Base-by-base conservation (phyloP, 2,888 invertebrate species). In the Tipula lateralis region DNA sequence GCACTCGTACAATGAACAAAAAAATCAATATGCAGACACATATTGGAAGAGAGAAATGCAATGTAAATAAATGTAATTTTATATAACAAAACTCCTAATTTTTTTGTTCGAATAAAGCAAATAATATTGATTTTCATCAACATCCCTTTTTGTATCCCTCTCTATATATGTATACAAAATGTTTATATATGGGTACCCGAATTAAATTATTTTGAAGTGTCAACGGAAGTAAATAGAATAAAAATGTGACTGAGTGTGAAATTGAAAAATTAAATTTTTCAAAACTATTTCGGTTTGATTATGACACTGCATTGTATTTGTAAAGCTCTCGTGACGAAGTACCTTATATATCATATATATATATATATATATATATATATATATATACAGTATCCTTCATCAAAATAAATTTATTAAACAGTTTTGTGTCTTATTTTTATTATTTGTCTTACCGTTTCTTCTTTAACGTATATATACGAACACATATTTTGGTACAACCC, bases 171-270 rank as follows among this genome's bases (percentile, higher is more conserved):
- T 66, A 66, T 16, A 16, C 5, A 3, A 16, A 44, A 44, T 24
- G 12, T 44, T 2, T 44, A n/a, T 24, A 66, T n/a, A n/a, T n/a
- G 1, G 24, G 66, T 9, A 24, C 24, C 66, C 66, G 66, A 66
- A 66, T 24, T 24, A 66, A 9, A 9, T 66, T 24, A 24, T 66
- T 66, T 19, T 66, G 66, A 66, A 66, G 66, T 66, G 66, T 66
- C 66, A 66, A 66, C 66, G 66, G 66, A 66, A 66, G 66, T 66
- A 66, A 66, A 66, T 66, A 66, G 66, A 66, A 66, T 66, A 66
- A 19, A 66, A 66, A 66, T 66, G 6, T 66, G 66, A 66, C 66
- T 66, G 66, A 66, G 66, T 66, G 66, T 66, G 66, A 66, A 66
- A 66, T 66, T 66, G 66, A 9, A 66, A 66, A 66, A 66, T 24